phyloP scores from a whole-genome alignment of 1,140 invertebrate genomes.

The Temnothorax curvispinosus region DNA sequence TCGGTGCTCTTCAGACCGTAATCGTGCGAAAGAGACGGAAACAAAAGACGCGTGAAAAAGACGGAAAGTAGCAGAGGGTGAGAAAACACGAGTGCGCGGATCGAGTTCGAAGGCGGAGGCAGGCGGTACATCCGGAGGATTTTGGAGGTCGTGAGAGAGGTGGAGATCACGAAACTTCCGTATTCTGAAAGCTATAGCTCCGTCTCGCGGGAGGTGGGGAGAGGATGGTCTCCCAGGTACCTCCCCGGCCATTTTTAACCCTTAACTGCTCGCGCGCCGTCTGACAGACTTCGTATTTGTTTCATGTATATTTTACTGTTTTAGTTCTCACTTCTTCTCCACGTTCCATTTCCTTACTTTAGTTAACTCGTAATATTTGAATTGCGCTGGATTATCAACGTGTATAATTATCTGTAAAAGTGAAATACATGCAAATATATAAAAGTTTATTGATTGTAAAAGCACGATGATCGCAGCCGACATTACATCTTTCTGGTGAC shows the following conservation, averaged over 20 bases:
- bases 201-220: conserved; percentile 39
- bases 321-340: conserved; percentile 28
- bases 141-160: conserved; percentile 69
- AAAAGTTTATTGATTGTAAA: background rate
- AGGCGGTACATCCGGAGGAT: conserved; percentile 69
- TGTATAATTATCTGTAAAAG: background rate
- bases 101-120: conserved; percentile 54
- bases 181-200: conserved; percentile 67
- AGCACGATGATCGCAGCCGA: background rate
- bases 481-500: background rate
- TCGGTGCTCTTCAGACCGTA: conserved; percentile 59
- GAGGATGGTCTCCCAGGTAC: conserved; percentile 18
- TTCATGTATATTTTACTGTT: conserved; percentile 48
- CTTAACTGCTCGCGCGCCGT: conserved; percentile 37
- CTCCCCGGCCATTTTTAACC: conserved; percentile 39
- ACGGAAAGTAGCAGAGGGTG: conserved; percentile 52
- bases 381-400: background rate
- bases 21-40: conserved; percentile 62
- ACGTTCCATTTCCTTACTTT: conserved; percentile 1
- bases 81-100: conserved; percentile 66
- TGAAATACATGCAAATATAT: background rate
- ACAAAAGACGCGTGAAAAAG: conserved; percentile 57
- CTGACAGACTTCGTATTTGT: conserved; percentile 31
- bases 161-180: conserved; percentile 70
- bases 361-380: background rate